Conservation (phyloP, 2,797 vertebrate genomes). For the Trematomus bernacchii region DNA sequence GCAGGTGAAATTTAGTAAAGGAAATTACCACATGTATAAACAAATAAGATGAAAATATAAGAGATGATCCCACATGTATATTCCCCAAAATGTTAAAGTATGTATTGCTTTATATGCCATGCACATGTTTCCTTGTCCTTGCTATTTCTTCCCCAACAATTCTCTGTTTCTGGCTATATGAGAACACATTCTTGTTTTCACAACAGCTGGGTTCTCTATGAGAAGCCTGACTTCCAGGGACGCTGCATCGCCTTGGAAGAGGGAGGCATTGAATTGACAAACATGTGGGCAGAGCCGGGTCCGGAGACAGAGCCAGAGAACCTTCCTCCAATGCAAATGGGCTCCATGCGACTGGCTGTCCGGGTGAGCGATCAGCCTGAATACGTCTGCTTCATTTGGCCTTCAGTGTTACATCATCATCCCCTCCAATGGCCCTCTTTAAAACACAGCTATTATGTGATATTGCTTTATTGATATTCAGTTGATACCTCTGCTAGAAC, state of each 20-base stretch:
- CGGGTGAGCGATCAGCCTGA: conserved; percentile 83
- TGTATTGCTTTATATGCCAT: conserved; percentile 4
- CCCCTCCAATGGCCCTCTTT: neutral
- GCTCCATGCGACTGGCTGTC: conserved; percentile 91
- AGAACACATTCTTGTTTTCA: neutral
- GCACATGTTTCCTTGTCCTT: neutral
- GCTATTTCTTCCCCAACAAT: neutral
- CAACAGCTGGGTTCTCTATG: conserved; percentile 93
- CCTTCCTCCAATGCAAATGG: conserved; percentile 85
- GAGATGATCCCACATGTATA: too few relatives aligned
- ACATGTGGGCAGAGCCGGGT: conserved; percentile 86
- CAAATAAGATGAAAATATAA: too few relatives aligned
- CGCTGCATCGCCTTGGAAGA: conserved; percentile 91
- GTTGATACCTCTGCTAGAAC: neutral
- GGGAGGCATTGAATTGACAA: conserved; percentile 86
- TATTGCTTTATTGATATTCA: conserved; percentile 33
- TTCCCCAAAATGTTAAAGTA: neutral
- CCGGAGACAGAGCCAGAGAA: conserved; percentile 61
- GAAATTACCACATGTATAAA: too few relatives aligned
- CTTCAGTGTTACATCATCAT: neutral
- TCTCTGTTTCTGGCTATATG: neutral
- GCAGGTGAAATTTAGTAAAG: too few relatives aligned
- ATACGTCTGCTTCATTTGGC: conserved; percentile 25
- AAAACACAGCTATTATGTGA: neutral
- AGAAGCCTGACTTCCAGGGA: conserved; percentile 93